These are phyloP conservation scores for Cancer borealis DNA, from an alignment of 2,888 invertebrate species.

Conservation along the genomic window DNA sequence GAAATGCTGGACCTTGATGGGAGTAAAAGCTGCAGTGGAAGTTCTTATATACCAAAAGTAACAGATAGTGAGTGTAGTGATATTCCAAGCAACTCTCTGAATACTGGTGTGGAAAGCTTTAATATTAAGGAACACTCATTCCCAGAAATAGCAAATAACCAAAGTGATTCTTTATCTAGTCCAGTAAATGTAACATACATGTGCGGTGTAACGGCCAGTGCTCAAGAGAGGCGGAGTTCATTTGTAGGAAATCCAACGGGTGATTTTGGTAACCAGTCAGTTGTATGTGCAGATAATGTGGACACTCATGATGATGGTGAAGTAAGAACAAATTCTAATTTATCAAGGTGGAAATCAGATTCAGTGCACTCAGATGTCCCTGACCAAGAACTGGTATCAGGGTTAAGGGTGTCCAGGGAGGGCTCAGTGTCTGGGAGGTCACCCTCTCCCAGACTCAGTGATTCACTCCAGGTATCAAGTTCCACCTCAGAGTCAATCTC, in stretches of 20 bases:
- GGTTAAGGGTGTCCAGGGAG: conserved; percentile 53
- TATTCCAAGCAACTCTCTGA: conserved; percentile 45
- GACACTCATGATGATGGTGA: conserved; percentile 39
- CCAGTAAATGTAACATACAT: conserved; percentile 60
- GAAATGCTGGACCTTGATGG: conserved; percentile 59
- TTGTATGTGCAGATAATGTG: neutral
- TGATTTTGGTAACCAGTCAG: conserved; percentile 18
- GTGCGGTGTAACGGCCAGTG: conserved; percentile 57
- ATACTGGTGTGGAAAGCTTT: conserved; percentile 62
- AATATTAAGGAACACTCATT: conserved; percentile 57
- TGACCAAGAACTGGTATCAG: conserved; percentile 43
- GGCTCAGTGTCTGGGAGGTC: conserved; percentile 64
- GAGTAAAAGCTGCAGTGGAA: conserved; percentile 17
- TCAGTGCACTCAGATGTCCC: conserved; percentile 45
- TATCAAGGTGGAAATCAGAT: conserved; percentile 42
- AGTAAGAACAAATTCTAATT: neutral
- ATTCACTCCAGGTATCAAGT: conserved; percentile 62
- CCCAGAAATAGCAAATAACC: conserved; percentile 61
- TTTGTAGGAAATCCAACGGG: conserved; percentile 25
- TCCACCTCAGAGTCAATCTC: conserved; percentile 68
- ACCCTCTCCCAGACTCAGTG: conserved; percentile 67
- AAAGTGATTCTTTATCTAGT: conserved; percentile 74
- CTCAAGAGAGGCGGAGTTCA: conserved; percentile 58
- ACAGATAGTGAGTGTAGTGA: conserved; percentile 44
- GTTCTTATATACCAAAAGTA: conserved; percentile 10